phyloP scores from a whole-genome alignment of 1,140 invertebrate genomes.

The Papilio machaon region DNA sequence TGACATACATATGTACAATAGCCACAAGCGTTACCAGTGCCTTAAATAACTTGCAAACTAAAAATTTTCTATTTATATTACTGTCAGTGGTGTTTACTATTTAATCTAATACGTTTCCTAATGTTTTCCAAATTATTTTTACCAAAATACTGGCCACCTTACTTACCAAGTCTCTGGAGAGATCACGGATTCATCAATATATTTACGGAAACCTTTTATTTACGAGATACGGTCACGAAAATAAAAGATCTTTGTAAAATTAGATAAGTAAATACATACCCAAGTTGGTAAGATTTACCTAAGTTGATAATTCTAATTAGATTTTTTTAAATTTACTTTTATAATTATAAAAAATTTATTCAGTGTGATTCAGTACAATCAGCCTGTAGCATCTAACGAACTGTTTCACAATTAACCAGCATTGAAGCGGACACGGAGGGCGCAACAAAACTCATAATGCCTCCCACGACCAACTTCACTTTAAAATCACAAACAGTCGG shows the following conservation, averaged over 20 bases:
- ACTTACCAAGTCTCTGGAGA: neutral
- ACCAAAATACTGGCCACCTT: neutral
- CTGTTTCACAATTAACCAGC: constrained; percentile 18
- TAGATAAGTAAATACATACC: neutral
- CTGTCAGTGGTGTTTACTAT: no score
- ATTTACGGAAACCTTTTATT: no score
- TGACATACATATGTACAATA: no score
- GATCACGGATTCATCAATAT: constrained; percentile 11
- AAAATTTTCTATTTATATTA: neutral
- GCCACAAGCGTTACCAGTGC: neutral
- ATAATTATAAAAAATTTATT: neutral
- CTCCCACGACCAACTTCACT: constrained; percentile 28
- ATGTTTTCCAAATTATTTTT: neutral
- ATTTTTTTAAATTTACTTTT: no score
- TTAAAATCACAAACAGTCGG: constrained; percentile 37
- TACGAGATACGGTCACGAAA: neutral
- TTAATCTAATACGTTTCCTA: neutral
- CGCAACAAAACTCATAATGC: constrained; percentile 33
- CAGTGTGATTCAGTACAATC: neutral
- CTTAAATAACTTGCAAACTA: neutral
- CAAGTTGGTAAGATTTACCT: no score
- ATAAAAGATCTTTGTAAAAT: neutral
- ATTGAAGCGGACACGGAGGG: constrained; percentile 19
- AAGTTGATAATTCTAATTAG: no score
- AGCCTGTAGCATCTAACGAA: neutral